Percentiles rank a stretch among this genome's conserved stretches.
phyloP scores from a whole-genome alignment of 2,888 invertebrate genomes.

The Aphelenchoides bicaudatus region DNA sequence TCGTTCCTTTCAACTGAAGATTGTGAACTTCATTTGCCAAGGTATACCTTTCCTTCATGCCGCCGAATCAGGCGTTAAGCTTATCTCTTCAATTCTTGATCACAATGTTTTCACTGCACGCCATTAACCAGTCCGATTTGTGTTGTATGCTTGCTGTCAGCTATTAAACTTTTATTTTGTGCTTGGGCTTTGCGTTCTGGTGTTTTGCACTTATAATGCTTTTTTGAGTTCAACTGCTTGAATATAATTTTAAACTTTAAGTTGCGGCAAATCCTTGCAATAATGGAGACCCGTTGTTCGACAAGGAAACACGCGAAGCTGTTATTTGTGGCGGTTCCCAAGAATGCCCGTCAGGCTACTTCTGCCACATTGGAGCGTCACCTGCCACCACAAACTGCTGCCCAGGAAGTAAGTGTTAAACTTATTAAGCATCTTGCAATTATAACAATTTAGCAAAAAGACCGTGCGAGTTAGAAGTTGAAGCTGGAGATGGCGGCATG shows the following conservation, averaged over 20 bases:
- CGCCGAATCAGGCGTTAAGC: constrained; percentile 3
- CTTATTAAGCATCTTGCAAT: constrained; percentile 5
- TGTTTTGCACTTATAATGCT: background rate
- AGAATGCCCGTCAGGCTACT: constrained; percentile 45
- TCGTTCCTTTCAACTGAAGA: constrained; percentile 54
- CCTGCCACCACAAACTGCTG: constrained; percentile 60
- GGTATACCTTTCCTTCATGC: constrained; percentile 30
- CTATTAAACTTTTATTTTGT: background rate
- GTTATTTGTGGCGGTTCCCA: constrained; percentile 58
- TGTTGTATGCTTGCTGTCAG: constrained; percentile 11
- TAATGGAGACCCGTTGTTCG: constrained; percentile 55
- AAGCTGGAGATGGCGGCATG: constrained; percentile 46
- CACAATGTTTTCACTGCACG: too few relatives aligned
- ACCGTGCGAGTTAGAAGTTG: constrained; percentile 46
- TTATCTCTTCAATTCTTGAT: constrained; percentile 1
- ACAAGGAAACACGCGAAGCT: constrained; percentile 43
- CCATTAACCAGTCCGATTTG: too few relatives aligned
- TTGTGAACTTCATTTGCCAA: constrained; percentile 55
- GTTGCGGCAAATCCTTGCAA: constrained; percentile 54
- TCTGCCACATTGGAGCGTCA: constrained; percentile 56
- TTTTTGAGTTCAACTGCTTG: background rate
- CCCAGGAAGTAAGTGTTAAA: constrained; percentile 49
- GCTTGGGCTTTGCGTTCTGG: background rate
- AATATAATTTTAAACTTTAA: constrained; percentile 23
- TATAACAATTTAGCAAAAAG: constrained; percentile 35